Evolutionary conservation across 1,140 invertebrate genomes (phyloP), one percentile per base, ranked within the genome.

Genomic region (Rhopalosiphum padi): DNA sequence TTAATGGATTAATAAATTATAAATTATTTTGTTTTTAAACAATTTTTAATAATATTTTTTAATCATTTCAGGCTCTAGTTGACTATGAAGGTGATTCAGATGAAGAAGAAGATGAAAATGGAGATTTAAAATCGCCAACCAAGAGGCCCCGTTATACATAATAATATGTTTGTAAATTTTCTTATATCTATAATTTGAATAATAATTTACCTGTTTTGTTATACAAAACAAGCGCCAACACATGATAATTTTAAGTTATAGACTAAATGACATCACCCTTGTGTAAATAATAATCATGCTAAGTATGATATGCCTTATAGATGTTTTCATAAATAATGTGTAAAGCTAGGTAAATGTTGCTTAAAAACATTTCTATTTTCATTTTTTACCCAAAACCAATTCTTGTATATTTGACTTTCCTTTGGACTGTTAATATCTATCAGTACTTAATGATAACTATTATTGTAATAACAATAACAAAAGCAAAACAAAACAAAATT

Each of bases 61-160:
- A 11, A 35, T 35, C 77, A 95, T 95, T 60, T 23, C 25, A 94
- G 98, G 98, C 98, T 94, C 96, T 99, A 94, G 98, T 99, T 46
- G 98, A 99, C 95, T 99, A 99, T 95, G 98, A 99, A 95, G 98
- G 98, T 93, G 98, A 99, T 95, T 98, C 98, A 1, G 98, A 99
- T 94, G 98, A 99, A 94, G 98, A 99, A 91, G 97, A 98, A 94
- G 97, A 98, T 77, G 94, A 94, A 91, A 93, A 90, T n/a, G 94
- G 93, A 21, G 51, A 93, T 48, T 91, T 94, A 60, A 93, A 93
- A 46, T 90, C 94, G 8, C 93, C 93, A 21, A 89, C 60, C 22
- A 94, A 94, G 37, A 93, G 94, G 51, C 87, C 94, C 48, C 94
- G 94, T 91, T 94, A 93, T 93, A 82, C 94, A 82, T 94, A 86